A percentile compares a stretch with the other conserved stretches of the same genome.
These are phyloP conservation scores for Apotomis turbidana DNA, from an alignment of 2,888 invertebrate genomes.

Conservation along the genomic window DNA sequence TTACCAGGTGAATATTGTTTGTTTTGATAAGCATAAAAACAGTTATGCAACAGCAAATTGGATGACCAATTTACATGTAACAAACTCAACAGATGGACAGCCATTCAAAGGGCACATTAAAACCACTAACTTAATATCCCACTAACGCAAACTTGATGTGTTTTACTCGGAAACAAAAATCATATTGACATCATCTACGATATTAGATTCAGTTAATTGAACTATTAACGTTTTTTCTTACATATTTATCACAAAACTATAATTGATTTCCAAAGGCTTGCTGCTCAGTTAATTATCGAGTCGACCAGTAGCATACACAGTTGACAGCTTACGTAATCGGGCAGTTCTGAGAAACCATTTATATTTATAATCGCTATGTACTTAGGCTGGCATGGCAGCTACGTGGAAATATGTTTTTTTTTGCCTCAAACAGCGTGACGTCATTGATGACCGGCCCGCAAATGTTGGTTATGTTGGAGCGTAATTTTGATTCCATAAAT, in stretches of 20 bases:
- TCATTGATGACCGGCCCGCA: conserved; percentile 55
- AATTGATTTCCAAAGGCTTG: conserved; percentile 17
- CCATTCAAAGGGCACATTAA: not conserved
- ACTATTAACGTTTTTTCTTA: conserved; percentile 5
- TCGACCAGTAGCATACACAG: conserved; percentile 57
- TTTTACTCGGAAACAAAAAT: not conserved
- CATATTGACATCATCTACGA: conserved; percentile 25
- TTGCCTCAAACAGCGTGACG: conserved; percentile 63
- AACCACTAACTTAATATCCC: not conserved
- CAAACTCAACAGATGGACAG: not conserved
- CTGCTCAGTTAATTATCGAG: conserved; percentile 45
- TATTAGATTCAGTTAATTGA: conserved; percentile 1
- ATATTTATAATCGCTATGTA: conserved; percentile 65
- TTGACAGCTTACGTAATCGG: conserved; percentile 71
- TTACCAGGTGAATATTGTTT: no score
- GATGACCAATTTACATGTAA: no score
- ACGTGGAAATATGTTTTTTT: conserved; percentile 72
- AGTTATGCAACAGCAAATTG: no score
- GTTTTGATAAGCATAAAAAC: no score
- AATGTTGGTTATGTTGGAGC: conserved; percentile 10
- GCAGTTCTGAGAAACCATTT: conserved; percentile 72
- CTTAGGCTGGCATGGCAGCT: conserved; percentile 59
- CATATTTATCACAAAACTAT: conserved; percentile 24
- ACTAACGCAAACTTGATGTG: not conserved
- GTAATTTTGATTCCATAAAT: conserved; percentile 27